These are phyloP conservation scores for Diorhabda elongata DNA, from an alignment of 1,140 invertebrate genomes.

Conservation along the genomic window DNA sequence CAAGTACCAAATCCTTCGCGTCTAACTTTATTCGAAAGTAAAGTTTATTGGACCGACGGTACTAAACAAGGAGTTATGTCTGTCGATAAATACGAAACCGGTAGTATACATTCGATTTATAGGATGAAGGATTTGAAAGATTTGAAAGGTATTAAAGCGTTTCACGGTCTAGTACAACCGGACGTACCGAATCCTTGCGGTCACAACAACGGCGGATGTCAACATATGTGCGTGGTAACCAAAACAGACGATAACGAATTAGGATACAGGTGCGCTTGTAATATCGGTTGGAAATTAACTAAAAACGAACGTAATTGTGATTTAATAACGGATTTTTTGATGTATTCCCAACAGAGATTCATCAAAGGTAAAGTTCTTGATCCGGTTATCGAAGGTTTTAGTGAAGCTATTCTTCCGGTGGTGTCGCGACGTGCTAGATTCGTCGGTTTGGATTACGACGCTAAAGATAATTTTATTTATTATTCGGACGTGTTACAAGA, in stretches of 20 bases:
- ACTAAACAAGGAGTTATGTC: conserved; percentile 92
- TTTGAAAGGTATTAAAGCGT: conserved; percentile 77
- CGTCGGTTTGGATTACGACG: conserved; percentile 96
- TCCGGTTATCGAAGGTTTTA: conserved; percentile 84
- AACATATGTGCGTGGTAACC: conserved; percentile 94
- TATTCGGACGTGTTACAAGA: conserved; percentile 97
- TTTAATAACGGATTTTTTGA: conserved; percentile 83
- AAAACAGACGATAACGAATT: conserved; percentile 67
- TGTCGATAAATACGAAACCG: conserved; percentile 81
- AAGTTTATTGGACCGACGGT: conserved; percentile 92
- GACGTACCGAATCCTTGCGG: conserved; percentile 83
- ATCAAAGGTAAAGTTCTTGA: conserved; percentile 92
- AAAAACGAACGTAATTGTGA: conserved; percentile 79
- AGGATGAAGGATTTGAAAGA: conserved; percentile 75
- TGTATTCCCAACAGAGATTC: conserved; percentile 96
- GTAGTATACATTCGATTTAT: conserved; percentile 74
- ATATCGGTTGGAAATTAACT: conserved; percentile 79
- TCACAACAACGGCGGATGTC: conserved; percentile 84
- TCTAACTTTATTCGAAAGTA: conserved; percentile 83
- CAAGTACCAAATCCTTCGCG: conserved; percentile 83
- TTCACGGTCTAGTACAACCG: conserved; percentile 75
- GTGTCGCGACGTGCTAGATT: conserved; percentile 88
- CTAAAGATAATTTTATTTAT: conserved; percentile 87
- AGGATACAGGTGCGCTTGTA: conserved; percentile 91
- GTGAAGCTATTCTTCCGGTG: conserved; percentile 88